These are phyloP conservation scores for Lethenteron camtschaticum DNA, from an alignment of 2,113 vertebrate genomes.

Conservation along the genomic window DNA sequence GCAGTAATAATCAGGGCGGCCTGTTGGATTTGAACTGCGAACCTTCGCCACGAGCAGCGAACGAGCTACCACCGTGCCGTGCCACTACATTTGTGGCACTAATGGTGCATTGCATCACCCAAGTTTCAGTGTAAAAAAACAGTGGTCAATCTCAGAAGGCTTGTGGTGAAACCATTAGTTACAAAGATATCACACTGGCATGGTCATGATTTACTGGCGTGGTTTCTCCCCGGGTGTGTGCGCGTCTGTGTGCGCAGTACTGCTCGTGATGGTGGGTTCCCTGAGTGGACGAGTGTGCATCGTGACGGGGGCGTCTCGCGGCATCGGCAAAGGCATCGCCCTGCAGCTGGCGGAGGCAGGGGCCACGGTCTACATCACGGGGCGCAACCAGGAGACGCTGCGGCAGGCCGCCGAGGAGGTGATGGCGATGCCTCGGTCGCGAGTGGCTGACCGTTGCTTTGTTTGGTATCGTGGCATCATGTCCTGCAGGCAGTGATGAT, in stretches of 20 bases:
- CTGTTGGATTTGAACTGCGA: no score
- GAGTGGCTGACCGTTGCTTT: no score
- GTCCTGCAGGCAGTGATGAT: background rate
- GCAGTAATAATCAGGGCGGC: no score
- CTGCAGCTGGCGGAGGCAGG: constrained; percentile 44
- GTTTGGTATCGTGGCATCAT: background rate
- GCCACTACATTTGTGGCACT: no score
- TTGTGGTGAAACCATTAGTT: no score
- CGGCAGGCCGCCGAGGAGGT: constrained; percentile 30
- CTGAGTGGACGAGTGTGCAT: constrained; percentile 25
- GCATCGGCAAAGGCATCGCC: constrained; percentile 47
- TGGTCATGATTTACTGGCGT: no score
- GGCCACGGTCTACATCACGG: constrained; percentile 52
- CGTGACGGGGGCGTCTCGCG: constrained; percentile 50
- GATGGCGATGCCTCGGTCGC: constrained; percentile 6
- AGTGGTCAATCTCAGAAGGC: no score
- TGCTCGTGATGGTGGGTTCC: background rate
- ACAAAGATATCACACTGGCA: no score
- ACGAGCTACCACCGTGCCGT: no score
- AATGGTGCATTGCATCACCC: no score
- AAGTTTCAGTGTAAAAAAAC: no score
- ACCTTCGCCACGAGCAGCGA: no score
- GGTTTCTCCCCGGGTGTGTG: background rate
- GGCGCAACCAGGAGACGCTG: constrained; percentile 29
- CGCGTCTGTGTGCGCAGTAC: background rate